phyloP scores from a whole-genome alignment of 2,888 invertebrate genomes.

The Andrena haemorrhoa region DNA sequence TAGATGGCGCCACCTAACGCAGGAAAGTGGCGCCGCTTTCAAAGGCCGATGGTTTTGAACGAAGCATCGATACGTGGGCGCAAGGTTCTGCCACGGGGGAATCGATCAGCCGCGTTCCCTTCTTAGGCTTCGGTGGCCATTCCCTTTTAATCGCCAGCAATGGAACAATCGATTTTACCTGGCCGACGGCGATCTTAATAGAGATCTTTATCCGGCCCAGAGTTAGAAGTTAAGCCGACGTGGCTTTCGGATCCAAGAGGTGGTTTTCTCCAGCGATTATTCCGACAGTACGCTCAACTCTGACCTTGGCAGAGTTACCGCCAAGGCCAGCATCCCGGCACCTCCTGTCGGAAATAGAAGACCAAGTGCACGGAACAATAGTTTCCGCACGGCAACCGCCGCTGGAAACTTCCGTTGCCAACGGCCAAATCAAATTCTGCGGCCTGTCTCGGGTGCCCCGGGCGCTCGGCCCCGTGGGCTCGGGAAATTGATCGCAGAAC shows the following conservation, averaged over 20 bases:
- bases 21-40: constrained; percentile 59
- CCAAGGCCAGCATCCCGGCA: constrained; percentile 40
- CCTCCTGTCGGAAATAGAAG: constrained; percentile 40
- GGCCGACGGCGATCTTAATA: not conserved
- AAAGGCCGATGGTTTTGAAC: constrained; percentile 10
- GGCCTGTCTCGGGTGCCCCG: not conserved
- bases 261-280: constrained; percentile 6
- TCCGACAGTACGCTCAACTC: constrained; percentile 56
- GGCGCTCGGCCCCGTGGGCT: not conserved
- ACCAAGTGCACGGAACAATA: constrained; percentile 36
- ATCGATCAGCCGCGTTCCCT: constrained; percentile 25
- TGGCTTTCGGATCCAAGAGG: not conserved
- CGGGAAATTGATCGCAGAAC: constrained; percentile 42
- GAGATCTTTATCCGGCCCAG: not conserved
- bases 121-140: constrained; percentile 30
- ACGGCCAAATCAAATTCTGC: constrained; percentile 31
- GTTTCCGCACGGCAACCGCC: constrained; percentile 10
- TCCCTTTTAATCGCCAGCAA: not conserved
- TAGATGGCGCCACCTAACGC: constrained; percentile 57
- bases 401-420: constrained; percentile 39
- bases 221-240: not conserved
- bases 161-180: not conserved
- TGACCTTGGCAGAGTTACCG: constrained; percentile 33
- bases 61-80: constrained; percentile 34
- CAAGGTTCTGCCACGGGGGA: constrained; percentile 33